These are phyloP conservation scores for Nebria brevicollis DNA, from an alignment of 2,888 invertebrate genomes.

Conservation along the genomic window DNA sequence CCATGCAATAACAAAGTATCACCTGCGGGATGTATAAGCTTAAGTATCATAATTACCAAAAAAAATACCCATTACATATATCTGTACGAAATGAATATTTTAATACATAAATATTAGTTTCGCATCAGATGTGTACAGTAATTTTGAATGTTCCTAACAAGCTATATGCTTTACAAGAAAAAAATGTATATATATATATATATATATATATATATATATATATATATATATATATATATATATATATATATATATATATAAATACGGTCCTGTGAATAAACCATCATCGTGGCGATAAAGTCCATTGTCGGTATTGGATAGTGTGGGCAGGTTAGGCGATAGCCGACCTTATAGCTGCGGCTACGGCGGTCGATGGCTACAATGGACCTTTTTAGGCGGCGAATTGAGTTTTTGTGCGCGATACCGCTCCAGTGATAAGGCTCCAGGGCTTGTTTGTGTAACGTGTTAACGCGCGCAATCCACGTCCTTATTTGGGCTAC, in stretches of 20 bases:
- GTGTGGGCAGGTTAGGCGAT: conserved; percentile 4
- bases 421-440: conserved; percentile 39
- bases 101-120: too few relatives aligned
- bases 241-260: not conserved
- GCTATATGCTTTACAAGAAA: too few relatives aligned
- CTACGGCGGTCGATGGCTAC: conserved; percentile 9
- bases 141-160: too few relatives aligned
- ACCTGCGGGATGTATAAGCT: too few relatives aligned
- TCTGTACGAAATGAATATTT: too few relatives aligned
- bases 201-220: not conserved
- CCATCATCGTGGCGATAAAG: not conserved
- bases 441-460: conserved; percentile 36
- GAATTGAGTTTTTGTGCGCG: conserved; percentile 39
- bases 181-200: not conserved
- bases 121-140: too few relatives aligned
- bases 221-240: not conserved
- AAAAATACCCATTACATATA: too few relatives aligned
- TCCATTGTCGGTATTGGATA: not conserved
- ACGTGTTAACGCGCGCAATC: conserved; percentile 41
- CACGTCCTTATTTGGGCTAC: conserved; percentile 41
- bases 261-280: not conserved
- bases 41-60: too few relatives aligned
- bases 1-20: too few relatives aligned
- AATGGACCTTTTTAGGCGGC: conserved; percentile 3
- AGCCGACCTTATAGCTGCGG: conserved; percentile 8